Conservation (phyloP, 2,797 vertebrate species). For the Epinephelus malabaricus region DNA sequence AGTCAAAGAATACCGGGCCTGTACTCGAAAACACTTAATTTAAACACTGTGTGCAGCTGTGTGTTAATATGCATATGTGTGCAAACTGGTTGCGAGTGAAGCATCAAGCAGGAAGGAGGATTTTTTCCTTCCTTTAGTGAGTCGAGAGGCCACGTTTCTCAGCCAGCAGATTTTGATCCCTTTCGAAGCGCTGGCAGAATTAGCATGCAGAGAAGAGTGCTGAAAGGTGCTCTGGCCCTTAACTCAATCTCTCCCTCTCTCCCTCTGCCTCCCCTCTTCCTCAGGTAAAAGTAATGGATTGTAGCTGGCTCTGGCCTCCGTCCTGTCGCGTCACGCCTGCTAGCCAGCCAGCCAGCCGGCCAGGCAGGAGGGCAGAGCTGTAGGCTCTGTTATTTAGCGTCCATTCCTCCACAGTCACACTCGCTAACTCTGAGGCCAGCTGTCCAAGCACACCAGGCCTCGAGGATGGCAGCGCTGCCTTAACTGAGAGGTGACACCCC, state of each 20-base stretch:
- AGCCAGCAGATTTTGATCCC: constrained; percentile 74
- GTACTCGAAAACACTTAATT: constrained; percentile 29
- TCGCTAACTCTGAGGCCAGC: constrained; percentile 79
- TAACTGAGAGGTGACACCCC: constrained; percentile 76
- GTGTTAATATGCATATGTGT: constrained; percentile 54
- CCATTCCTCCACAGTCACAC: constrained; percentile 72
- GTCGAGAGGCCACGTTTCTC: constrained; percentile 66
- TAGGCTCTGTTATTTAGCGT: constrained; percentile 71
- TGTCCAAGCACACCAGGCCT: constrained; percentile 75
- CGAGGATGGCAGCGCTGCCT: constrained; percentile 56
- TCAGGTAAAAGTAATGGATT: constrained; percentile 81
- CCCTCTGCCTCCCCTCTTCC: constrained; percentile 47
- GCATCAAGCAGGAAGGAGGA: constrained; percentile 45
- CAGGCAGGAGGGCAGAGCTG: constrained; percentile 46
- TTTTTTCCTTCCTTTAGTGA: constrained; percentile 57
- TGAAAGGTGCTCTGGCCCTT: constrained; percentile 76
- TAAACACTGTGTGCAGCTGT: constrained; percentile 40
- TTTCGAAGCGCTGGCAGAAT: constrained; percentile 63
- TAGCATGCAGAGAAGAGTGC: constrained; percentile 76
- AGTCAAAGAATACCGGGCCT: background rate
- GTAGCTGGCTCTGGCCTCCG: constrained; percentile 70
- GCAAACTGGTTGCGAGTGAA: constrained; percentile 32
- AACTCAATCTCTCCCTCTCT: constrained; percentile 64
- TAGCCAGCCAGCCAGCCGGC: constrained; percentile 53
- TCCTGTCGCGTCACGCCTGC: constrained; percentile 75